Conservation (phyloP, 2,113 vertebrate species). For the Uria lomvia region DNA sequence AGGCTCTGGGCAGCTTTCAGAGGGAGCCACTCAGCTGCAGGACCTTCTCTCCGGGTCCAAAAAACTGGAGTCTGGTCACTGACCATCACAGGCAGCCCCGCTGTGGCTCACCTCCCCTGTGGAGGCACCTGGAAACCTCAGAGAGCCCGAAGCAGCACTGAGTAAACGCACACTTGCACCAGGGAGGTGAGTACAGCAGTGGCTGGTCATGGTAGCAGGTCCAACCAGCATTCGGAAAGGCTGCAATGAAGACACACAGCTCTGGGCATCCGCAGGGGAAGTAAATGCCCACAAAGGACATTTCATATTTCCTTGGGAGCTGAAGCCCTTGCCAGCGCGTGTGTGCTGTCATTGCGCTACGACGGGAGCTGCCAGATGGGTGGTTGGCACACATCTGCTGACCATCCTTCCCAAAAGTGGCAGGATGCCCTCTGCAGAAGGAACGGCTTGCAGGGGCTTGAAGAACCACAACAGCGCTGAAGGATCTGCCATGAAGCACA, state of each 20-base stretch:
- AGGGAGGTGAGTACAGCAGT: neutral
- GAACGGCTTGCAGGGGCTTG: neutral
- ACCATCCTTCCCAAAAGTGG: neutral
- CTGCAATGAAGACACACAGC: neutral
- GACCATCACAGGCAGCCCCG: neutral
- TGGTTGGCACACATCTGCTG: rapidly evolving
- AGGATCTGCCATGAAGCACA: neutral
- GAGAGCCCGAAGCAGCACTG: neutral
- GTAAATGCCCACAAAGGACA: neutral
- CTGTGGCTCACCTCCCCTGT: rapidly evolving
- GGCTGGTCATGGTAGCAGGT: neutral
- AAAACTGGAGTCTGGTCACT: neutral
- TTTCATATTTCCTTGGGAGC: neutral
- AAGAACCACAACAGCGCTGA: neutral
- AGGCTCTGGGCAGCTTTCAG: neutral
- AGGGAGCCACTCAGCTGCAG: neutral
- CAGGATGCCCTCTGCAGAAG: neutral
- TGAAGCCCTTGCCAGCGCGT: neutral
- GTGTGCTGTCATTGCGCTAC: neutral
- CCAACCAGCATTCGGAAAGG: neutral
- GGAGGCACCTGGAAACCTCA: neutral
- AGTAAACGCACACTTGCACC: neutral
- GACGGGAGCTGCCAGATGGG: neutral
- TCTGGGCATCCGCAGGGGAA: rapidly evolving
- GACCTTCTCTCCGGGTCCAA: neutral